These are phyloP conservation scores for Nerophis lumbriciformis DNA, from an alignment of 2,113 vertebrate species.

Conservation along the genomic window DNA sequence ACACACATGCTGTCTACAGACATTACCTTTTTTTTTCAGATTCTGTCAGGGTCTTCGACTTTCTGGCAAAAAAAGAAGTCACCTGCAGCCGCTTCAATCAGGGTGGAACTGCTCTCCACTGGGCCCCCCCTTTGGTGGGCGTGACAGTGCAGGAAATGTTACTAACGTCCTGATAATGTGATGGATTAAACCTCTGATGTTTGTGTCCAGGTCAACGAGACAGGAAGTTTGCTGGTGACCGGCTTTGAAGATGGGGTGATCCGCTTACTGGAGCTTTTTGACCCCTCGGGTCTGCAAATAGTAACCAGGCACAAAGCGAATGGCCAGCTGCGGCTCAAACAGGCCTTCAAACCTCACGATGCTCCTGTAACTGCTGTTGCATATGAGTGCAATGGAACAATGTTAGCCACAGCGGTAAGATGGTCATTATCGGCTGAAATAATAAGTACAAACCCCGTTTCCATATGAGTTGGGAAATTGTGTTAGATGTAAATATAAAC, in stretches of 20 bases:
- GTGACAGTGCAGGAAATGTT: too few relatives aligned
- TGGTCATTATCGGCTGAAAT: background rate
- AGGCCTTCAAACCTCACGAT: constrained; percentile 87
- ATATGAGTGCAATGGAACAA: constrained; percentile 72
- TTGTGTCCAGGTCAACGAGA: constrained; percentile 69
- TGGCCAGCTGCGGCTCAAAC: constrained; percentile 71
- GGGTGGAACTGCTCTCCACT: constrained; percentile 82
- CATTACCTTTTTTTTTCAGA: constrained; percentile 57
- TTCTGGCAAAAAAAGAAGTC: constrained; percentile 75
- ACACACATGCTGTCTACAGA: too few relatives aligned
- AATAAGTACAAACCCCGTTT: too few relatives aligned
- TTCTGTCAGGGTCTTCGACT: constrained; percentile 84
- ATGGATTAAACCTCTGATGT: background rate
- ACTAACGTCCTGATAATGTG: background rate
- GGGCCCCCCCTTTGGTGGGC: constrained; percentile 78
- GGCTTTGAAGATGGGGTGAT: constrained; percentile 92
- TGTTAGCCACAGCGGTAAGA: constrained; percentile 86
- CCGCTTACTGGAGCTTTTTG: constrained; percentile 81
- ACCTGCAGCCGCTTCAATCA: constrained; percentile 76
- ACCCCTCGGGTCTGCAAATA: constrained; percentile 40
- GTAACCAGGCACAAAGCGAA: constrained; percentile 30
- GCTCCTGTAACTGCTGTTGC: constrained; percentile 80
- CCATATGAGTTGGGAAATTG: too few relatives aligned
- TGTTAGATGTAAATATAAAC: too few relatives aligned
- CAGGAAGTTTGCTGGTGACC: constrained; percentile 73